Conservation (phyloP, 2,888 invertebrate species). For the Euphydryas editha region DNA sequence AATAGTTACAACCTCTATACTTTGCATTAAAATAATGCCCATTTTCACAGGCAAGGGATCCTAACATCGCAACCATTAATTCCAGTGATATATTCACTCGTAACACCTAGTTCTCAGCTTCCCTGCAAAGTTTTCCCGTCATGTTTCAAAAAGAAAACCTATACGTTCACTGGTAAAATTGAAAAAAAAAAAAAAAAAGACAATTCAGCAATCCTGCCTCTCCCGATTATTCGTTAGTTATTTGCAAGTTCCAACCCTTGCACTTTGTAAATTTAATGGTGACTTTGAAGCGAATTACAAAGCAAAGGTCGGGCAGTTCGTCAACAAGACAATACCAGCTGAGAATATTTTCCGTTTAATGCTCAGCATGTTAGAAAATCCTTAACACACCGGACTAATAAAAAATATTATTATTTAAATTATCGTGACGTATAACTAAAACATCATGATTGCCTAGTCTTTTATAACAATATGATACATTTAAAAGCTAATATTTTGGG, state of each 20-base stretch:
- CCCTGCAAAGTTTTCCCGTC: conserved; percentile 82
- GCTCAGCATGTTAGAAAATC: conserved; percentile 79
- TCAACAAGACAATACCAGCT: conserved; percentile 80
- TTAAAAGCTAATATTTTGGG: conserved; percentile 76
- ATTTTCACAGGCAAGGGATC: conserved; percentile 88
- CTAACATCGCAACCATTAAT: conserved; percentile 78
- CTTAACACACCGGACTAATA: conserved; percentile 67
- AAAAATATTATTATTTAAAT: conserved; percentile 45
- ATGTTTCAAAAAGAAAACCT: conserved; percentile 78
- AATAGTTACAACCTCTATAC: conserved; percentile 93
- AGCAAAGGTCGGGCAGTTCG: conserved; percentile 80
- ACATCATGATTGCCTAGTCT: conserved; percentile 58
- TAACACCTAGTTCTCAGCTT: conserved; percentile 81
- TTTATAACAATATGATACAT: conserved; percentile 72
- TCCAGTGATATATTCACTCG: conserved; percentile 79
- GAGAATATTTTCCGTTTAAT: conserved; percentile 83
- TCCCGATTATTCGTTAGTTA: conserved; percentile 46
- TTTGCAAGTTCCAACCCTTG: conserved; percentile 72
- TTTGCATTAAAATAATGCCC: conserved; percentile 96
- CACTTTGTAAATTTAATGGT: conserved; percentile 66
- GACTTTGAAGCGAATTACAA: conserved; percentile 67
- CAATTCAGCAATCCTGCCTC: conserved; percentile 65
- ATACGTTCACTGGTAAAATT: conserved; percentile 68
- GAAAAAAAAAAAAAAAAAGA: conserved; percentile 51
- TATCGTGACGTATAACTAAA: conserved; percentile 57